Conservation (phyloP, 92 coral and sea anemone species). For the Muricea muricata region DNA sequence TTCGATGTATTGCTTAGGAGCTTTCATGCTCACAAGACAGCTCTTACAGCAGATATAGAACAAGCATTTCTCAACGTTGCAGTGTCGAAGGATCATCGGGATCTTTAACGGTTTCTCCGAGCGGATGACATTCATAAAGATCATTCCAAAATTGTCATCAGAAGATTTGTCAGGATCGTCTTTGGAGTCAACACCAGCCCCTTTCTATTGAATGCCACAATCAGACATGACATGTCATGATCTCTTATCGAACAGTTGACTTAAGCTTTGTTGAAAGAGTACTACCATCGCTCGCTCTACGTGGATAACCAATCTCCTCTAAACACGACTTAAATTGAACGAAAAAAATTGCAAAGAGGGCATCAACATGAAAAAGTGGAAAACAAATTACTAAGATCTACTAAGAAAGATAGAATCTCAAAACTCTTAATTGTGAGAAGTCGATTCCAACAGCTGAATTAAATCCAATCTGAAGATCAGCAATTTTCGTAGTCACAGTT, state of each 20-base stretch:
- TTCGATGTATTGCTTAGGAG: background rate
- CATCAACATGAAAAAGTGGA: constrained; percentile 17
- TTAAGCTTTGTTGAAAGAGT: background rate
- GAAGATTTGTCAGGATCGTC: background rate
- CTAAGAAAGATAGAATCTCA: background rate
- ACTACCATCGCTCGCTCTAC: constrained; percentile 13
- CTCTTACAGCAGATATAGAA: background rate
- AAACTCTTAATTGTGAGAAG: background rate
- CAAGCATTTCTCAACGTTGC: background rate
- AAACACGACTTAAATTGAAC: background rate
- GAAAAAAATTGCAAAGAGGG: background rate
- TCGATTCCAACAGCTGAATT: background rate
- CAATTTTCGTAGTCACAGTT: background rate
- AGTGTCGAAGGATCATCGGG: background rate
- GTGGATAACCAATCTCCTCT: background rate
- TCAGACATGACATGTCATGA: background rate
- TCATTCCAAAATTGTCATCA: background rate
- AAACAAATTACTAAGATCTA: background rate
- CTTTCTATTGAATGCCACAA: background rate
- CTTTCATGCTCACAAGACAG: background rate
- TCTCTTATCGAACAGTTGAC: background rate
- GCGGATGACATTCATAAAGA: background rate
- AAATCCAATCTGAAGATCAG: background rate
- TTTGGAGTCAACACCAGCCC: background rate
- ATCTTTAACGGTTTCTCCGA: background rate